Evolutionary conservation across 1,140 invertebrate genomes (phyloP).

Genomic region (Myzus persicae): DNA sequence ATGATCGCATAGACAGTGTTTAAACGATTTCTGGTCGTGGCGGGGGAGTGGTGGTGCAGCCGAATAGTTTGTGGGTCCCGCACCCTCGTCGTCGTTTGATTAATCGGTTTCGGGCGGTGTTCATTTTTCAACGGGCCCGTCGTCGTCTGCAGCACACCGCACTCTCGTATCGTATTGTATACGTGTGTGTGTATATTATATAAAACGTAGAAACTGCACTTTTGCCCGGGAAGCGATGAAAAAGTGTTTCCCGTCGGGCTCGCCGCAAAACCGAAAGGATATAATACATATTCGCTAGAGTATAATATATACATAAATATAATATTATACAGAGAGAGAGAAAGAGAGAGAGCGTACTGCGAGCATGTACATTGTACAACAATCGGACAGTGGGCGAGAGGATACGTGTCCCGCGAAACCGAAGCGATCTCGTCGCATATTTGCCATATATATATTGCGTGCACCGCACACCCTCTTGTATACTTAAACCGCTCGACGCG

Average conservation of each 20-base stretch:
- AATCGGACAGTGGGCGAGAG: background rate
- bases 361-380: background rate
- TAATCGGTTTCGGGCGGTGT: slow-evolving; percentile 40
- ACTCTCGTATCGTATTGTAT: background rate
- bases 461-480: background rate
- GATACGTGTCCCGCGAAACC: background rate
- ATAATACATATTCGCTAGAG: background rate
- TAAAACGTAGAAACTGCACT: slow-evolving; percentile 2
- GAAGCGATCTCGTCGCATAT: background rate
- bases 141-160: slow-evolving; percentile 1
- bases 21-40: background rate
- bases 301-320: background rate
- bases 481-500: background rate
- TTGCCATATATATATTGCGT: background rate
- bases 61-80: background rate
- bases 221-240: background rate
- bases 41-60: background rate
- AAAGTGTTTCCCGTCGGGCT: background rate
- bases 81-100: slow-evolving; percentile 28
- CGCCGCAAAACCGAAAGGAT: background rate
- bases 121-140: slow-evolving; percentile 38
- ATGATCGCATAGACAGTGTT: background rate
- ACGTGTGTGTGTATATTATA: background rate
- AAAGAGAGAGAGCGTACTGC: background rate
- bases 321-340: no score